Evolutionary conservation across 1,140 invertebrate genomes (phyloP), one percentile per base, ranked within the genome.

Genomic region (Phortica variegata): DNA sequence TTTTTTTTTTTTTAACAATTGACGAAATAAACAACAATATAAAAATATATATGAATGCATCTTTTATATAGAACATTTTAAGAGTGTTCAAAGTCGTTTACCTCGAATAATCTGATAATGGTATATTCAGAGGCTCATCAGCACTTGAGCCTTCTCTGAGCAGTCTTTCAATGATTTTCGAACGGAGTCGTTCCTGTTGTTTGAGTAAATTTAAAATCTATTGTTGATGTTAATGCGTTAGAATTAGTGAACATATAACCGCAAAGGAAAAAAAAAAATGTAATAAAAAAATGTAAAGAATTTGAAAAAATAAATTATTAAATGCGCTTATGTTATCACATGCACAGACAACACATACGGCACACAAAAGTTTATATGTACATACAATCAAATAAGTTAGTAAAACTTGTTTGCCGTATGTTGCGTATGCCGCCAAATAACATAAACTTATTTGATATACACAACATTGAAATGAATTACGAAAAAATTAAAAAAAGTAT

Each of bases 81-180:
- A 31, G 7, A n/a, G n/a, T n/a, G n/a, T n/a, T n/a, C n/a, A n/a
- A n/a, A n/a, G n/a, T 2, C 19, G 3, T 37, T 34, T 54, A 90
- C 89, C 89, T 91, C 0, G 89, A 90, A 66, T 91, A 91, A 77
- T 91, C 89, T 23, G 89, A 90, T 9, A 93, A 74, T 42, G 85
- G 82, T 49, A 93, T 90, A 74, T 91, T 91, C 0, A 87, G 85
- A 16, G 90, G 90, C 69, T 92, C 89, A 61, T 93, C 90, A 9
- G 90, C 89, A 75, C 84, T 92, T 1, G 90, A 93, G 2, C 90
- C 90, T 77, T 89, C 87, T 77, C 90, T 86, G 42, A 87, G 76
- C 50, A 93, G 76, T 71, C 88, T 84, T 51, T 83, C 83, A 18
- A 91, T 82, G 56, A 92, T 90, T 79, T 91, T 91, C 42, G 81